Evolutionary conservation across 2,888 invertebrate genomes (phyloP), one percentile per base, ranked within the genome.

Genomic region (Elaeidobius kamerunicus): DNA sequence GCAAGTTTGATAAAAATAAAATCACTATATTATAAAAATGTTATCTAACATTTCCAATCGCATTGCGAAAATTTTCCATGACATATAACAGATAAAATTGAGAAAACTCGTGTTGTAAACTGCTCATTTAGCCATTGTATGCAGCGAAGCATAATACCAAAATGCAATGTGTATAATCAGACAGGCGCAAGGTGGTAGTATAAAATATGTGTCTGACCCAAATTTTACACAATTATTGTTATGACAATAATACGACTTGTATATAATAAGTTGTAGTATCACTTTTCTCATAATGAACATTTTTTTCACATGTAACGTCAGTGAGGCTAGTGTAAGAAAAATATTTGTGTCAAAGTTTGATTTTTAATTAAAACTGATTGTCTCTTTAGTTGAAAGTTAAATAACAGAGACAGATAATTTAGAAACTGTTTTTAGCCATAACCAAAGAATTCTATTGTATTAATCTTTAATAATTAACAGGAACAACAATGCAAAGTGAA

Each of bases 151-250:
- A 50, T 43, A 50, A 42, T 43, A 48, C 40, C 40, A 46, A 46
- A 45, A 46, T 52, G 41, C 46, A 34, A 28, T 27, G 27, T 30
- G 51, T 44, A 28, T 50, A 50, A 41, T 30, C 27, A 50, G 50
- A 50, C 50, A 50, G 23, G 43, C 30, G 41, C 50, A 50, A 50
- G 50, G 50, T 50, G 50, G 50, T 50, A 52, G 41, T 32, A 39
- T 46, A 41, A 41, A 52, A 36, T 36, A 52, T 47, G 47, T 38
- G 52, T 42, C 47, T 52, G 52, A 52, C 52, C 52, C 47, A 42
- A 52, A 52, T 52, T 52, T 42, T 17, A 41, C 9, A 42, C 47
- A 52, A 35, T 52, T 52, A 52, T 47, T 47, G 47, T 52, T 52
- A 32, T 52, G 50, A 50, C 46, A 51, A 51, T 45, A 51, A 51